Conservation (phyloP, 1,140 invertebrate genomes). For the Listronotus bonariensis region DNA sequence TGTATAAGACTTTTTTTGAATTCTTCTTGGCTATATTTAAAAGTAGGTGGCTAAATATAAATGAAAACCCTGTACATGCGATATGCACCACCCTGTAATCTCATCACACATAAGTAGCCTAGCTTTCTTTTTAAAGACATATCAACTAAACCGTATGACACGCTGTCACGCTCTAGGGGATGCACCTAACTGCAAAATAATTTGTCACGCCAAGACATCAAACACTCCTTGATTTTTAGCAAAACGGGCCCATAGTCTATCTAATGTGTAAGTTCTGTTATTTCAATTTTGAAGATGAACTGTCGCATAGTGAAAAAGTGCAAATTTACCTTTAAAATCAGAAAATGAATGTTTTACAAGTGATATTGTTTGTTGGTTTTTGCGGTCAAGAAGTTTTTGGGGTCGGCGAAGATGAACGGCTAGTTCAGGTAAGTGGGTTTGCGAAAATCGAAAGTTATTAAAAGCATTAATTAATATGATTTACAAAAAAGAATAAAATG, state of each 20-base stretch:
- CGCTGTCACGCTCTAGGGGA: constrained; percentile 36
- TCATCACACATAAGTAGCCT: not conserved
- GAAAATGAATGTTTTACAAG: constrained; percentile 1
- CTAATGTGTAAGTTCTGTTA: constrained; percentile 21
- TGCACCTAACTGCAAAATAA: constrained; percentile 49
- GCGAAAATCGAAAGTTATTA: constrained; percentile 8
- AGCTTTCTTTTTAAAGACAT: constrained; percentile 1
- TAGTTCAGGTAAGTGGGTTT: constrained; percentile 23
- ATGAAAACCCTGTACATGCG: too few relatives aligned
- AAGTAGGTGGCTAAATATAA: too few relatives aligned
- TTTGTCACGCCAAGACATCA: constrained; percentile 53
- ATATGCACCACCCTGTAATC: too few relatives aligned
- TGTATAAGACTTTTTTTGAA: too few relatives aligned
- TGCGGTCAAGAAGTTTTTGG: constrained; percentile 8
- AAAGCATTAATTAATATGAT: not conserved
- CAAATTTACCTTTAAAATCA: not conserved
- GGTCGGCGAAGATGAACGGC: not conserved
- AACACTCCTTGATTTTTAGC: constrained; percentile 2
- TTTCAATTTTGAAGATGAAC: constrained; percentile 30
- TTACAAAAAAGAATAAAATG: too few relatives aligned
- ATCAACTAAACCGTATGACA: not conserved
- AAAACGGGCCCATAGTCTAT: not conserved
- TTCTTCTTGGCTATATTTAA: too few relatives aligned
- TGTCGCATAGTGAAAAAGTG: constrained; percentile 1
- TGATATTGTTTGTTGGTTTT: not conserved